Base-by-base conservation (phyloP, 1,140 invertebrate genomes). In the Eulimnadia texana region DNA sequence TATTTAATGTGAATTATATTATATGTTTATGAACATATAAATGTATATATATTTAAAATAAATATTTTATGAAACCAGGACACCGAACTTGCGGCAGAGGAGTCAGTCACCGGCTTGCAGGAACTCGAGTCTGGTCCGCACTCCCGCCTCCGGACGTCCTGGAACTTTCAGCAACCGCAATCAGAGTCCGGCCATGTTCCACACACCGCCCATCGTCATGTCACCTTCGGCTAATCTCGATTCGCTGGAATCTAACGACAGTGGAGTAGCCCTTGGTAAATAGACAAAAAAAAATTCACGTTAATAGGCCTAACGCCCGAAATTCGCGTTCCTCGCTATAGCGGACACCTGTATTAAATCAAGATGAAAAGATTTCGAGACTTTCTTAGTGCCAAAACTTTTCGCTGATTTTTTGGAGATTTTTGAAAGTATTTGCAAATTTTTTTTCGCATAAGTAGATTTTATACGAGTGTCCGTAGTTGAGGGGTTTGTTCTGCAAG, bases 231-330 rank as follows among this genome's bases (percentile, higher is more conserved):
- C 63, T 13, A 65, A 67, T 29, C 66, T 65, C n/a, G 55, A 58
- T 33, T 58, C 19, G 20, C 62, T n/a, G 54, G 63, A 27, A 50
- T 61, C 24, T 13, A 56, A 50, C 58, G 62, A 25, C 61, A 64
- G 28, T 51, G 66, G 11, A 60, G 66, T 50, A 54, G 64, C 49
- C 63, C 66, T 22, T 63, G 66, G 61, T 66, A 42, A 16, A 42
- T 42, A 42, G 16, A 42, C 33, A 42, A 9, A 42, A 42, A 42
- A 42, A 42, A 42, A 42, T 9, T 9, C 33, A 42, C 6, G 33
- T 42, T 9, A 16, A 42, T 42, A 42, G 33, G 33, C n/a, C n/a
- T n/a, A n/a, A n/a, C n/a, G n/a, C n/a, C n/a, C n/a, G n/a, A n/a
- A n/a, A n/a, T n/a, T n/a, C n/a, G n/a, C n/a, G n/a, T n/a, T n/a